Base-by-base conservation (phyloP, 2,888 invertebrate species). In the Zelleria hepariella region DNA sequence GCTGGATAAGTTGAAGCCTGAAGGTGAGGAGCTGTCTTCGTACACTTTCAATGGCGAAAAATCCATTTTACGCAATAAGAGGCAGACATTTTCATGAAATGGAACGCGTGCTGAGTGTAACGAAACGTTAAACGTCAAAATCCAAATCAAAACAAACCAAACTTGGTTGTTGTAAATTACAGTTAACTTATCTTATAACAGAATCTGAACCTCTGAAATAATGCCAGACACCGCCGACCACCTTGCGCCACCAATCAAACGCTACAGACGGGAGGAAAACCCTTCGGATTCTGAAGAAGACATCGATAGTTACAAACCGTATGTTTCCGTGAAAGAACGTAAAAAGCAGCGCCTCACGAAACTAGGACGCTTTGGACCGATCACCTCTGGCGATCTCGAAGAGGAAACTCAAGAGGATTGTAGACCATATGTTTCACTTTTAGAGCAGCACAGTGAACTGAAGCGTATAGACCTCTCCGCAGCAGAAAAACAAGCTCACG, bases 401-500 rank as follows among this genome's bases (percentile, higher is more conserved):
- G 94, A 93, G 61, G 94, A 94, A 60, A 92, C 89, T 0, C 88
- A 91, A 68, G 94, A 95, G 76, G 93, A 95, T 55, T 94, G 96
- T 94, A 96, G 96, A 0, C 88, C 96, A 23, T 94, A 97, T 66
- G 95, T 98, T 42, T 97, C 97, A 59, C 87, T 99, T 2, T 86
- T 99, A 15, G 99, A 99, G 81, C 99, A 99, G 78, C 99, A 99
- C 76, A 98, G 96, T 0, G 98, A 98, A 75, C 87, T 99, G 15
- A 98, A 98, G 77, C 94, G 98, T 77, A 90, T 98, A 15, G 98
- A 98, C 63, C 94, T 98, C 62, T 98, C 97, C 61, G 98, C 97
- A 0, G 94, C 96, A 59, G 99, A 99, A 74, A 93, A 96, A 65
- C 97, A 98, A 69, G 89, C 98, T 0, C 94, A 96, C 63, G 99